These are phyloP conservation scores for Nomada fabriciana DNA, from an alignment of 2,888 invertebrate species.

Conservation along the genomic window DNA sequence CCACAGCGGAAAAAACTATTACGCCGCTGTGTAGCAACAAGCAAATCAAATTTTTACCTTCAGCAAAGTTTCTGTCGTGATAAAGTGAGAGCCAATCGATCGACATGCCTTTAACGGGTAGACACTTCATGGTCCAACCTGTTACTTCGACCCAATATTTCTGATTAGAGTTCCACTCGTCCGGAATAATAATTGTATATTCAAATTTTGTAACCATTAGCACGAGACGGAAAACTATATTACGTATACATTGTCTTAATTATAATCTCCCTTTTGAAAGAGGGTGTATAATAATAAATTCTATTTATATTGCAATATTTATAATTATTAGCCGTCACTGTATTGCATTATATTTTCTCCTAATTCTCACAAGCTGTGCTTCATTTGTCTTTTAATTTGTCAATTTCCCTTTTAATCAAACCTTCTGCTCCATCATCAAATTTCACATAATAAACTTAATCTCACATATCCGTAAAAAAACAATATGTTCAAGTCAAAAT, in stretches of 20 bases:
- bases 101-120: not conserved
- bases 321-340: too few species aligned
- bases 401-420: too few species aligned
- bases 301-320: not conserved
- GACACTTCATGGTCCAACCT: not conserved
- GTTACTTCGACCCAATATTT: conserved; percentile 13
- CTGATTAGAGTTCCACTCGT: not conserved
- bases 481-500: too few species aligned
- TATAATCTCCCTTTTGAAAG: too few species aligned
- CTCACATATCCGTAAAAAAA: too few species aligned
- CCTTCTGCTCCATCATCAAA: too few species aligned
- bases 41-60: conserved; percentile 30
- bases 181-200: not conserved
- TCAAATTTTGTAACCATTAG: not conserved
- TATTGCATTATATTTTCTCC: too few species aligned
- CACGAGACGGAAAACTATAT: not conserved
- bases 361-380: too few species aligned
- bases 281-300: not conserved
- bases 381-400: too few species aligned
- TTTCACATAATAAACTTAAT: too few species aligned
- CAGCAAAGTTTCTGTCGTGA: conserved; percentile 20
- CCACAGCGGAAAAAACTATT: not conserved
- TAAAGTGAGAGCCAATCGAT: conserved; percentile 25
- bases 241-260: too few species aligned
- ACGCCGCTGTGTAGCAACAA: not conserved